Evolutionary conservation across 2,888 invertebrate species (phyloP), one percentile per base, ranked within the genome.

Genomic region (Drosophila acutilabella): DNA sequence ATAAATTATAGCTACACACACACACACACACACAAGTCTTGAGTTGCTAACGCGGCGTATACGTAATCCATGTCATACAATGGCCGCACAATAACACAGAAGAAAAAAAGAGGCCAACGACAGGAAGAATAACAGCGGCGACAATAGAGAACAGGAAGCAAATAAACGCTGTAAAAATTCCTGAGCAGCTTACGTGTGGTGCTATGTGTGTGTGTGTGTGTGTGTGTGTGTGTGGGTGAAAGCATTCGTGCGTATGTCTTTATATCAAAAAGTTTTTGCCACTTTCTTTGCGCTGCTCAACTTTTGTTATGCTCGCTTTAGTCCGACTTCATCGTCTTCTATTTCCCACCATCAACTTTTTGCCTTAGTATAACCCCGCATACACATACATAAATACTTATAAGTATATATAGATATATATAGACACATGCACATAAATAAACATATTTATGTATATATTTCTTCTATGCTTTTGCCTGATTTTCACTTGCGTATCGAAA

Each of bases 301-400:
- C 86, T 88, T 88, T 85, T 88, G 88, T 84, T 86, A 80, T 88
- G 88, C 88, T 73, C 86, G 88, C 82, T 84, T 84, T 88, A 88
- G 77, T 69, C 56, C 60, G 41, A 56, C 66, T 45, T 40, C 64
- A 20, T 40, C 66, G 26, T 42, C 50, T 40, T 44, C 16, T 44
- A 18, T 45, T 23, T n/a, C 16, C 13, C 11, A 11, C 11, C 30
- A 30, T 6, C 3, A 18, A 20, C n/a, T 42, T 47, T 56, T 42
- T 33, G 20, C 56, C 33, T 42, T 54, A 47, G 36, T 54, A 53
- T 56, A 67, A 36, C 45, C 44, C 44, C 2, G 23, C 2, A 23
- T 26, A 26, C 18, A 20, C 26, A 42, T 58, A 42, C 60, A 68
- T 82, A 80, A 71, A 71, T 51, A 58, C 59, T 38, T 33, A 33